phyloP scores from a whole-genome alignment of 2,888 invertebrate species.

The Patella depressa region DNA sequence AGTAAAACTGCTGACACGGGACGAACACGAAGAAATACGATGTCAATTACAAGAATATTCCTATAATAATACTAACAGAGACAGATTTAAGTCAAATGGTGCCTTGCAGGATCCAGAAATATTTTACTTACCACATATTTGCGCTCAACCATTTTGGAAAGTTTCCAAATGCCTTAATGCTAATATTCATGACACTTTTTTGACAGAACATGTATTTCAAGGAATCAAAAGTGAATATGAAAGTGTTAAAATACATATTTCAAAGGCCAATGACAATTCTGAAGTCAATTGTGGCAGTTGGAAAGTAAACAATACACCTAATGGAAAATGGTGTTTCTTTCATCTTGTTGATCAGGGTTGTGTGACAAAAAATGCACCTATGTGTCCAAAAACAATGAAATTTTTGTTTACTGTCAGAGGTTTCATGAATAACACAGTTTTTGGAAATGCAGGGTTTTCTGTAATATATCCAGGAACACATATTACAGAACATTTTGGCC shows the following conservation, averaged over 20 bases:
- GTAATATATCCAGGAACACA: conserved; percentile 62
- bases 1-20: too few relatives aligned
- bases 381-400: conserved; percentile 58
- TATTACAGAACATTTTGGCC: conserved; percentile 64
- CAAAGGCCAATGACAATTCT: neutral
- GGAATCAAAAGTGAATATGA: conserved; percentile 42
- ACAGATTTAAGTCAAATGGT: too few relatives aligned
- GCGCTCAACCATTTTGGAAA: too few relatives aligned
- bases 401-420: conserved; percentile 45
- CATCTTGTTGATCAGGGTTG: conserved; percentile 65
- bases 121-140: too few relatives aligned
- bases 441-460: conserved; percentile 68
- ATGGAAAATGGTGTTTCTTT: conserved; percentile 61
- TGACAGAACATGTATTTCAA: conserved; percentile 24
- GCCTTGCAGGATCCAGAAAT: too few relatives aligned
- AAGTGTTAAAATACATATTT: neutral
- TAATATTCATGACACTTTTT: conserved; percentile 26
- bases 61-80: too few relatives aligned
- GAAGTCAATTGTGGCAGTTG: conserved; percentile 37
- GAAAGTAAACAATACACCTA: conserved; percentile 57
- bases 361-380: conserved; percentile 44
- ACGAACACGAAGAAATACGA: too few relatives aligned
- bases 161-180: neutral
- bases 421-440: conserved; percentile 61
- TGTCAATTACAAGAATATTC: too few relatives aligned